Base-by-base conservation (phyloP, 2,797 vertebrate species). In the Tenualosa thibaudeaui region DNA sequence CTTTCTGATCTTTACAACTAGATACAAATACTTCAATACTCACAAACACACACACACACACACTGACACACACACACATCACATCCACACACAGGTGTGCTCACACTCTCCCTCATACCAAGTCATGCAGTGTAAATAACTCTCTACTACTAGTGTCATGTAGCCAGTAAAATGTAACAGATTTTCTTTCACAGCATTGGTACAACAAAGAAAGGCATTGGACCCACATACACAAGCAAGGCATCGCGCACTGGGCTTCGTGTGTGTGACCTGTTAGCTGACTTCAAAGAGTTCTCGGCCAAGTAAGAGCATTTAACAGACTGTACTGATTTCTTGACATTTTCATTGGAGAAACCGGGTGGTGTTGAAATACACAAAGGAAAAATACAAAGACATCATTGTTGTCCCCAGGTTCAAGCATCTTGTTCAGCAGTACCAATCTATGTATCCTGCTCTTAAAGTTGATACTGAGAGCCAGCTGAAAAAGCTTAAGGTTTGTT, bases 201-300 rank as follows among this genome's bases (percentile, higher is more conserved):
- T 92, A 99, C 98, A 88, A 99, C 98, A 89, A 98, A 98, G 93
- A 99, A 99, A 88, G 98, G 98, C 8, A 99, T 99, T 6, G 98
- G 98, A 90, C 98, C 98, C 58, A 97, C 98, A 0, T 99, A 99
- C 86, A 96, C 98, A 65, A 98, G 98, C 91, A 99, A 99, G 93
- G 98, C 98, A 0, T 96, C 98, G 60, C 95, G 98, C 87, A 99
- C 96, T 0, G 98, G 98, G 82, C 97, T 99, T 19, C 97, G 98
- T 17, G 91, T 99, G 7, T 99, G 98, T 82, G 98, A 99, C 93
- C 96, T 99, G 31, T 94, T 99, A 86, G 96, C 97, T 0, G 98
- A 99, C 90, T 99, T 97, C 19, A 97, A 96, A 62, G 97, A 99
- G 86, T 99, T 99, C 90, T 98, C 98, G 37, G 89, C 92, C 86